Conservation (phyloP, 1,140 invertebrate genomes). For the Ladona fulva region DNA sequence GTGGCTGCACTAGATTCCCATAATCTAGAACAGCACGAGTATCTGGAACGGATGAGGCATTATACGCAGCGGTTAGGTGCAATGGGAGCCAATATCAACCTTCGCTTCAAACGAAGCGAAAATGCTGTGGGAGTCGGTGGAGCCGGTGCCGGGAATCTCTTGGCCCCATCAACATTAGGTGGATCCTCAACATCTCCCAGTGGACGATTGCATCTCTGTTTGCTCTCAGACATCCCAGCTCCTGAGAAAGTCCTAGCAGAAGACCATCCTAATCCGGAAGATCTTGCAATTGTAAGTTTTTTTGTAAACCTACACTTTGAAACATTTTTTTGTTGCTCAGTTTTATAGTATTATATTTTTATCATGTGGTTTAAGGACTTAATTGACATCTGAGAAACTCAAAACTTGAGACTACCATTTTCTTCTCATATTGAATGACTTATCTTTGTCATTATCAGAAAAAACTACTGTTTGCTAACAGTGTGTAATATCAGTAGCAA, state of each 20-base stretch:
- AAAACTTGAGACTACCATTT: too few relatives aligned
- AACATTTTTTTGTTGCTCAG: too few relatives aligned
- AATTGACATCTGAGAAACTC: too few relatives aligned
- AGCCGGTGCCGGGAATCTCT: background rate
- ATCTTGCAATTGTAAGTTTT: constrained; percentile 46
- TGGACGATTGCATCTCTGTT: constrained; percentile 28
- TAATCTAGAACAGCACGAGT: constrained; percentile 69
- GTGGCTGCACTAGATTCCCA: constrained; percentile 70
- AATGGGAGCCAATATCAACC: constrained; percentile 35
- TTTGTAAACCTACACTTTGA: too few relatives aligned
- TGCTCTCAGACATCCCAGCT: constrained; percentile 48
- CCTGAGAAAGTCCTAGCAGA: constrained; percentile 47
- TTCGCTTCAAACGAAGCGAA: constrained; percentile 33
- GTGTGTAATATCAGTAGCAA: too few relatives aligned
- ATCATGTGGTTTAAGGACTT: too few relatives aligned
- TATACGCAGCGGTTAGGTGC: constrained; percentile 44
- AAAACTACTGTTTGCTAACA: too few relatives aligned
- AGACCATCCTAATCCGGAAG: constrained; percentile 40
- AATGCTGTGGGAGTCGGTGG: constrained; percentile 22
- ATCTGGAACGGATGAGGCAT: constrained; percentile 59
- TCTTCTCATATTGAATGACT: too few relatives aligned
- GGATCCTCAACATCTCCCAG: background rate
- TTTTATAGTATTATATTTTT: too few relatives aligned
- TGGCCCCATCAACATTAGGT: background rate
- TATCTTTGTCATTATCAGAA: too few relatives aligned